Conservation (phyloP, 2,888 invertebrate species). For the Cosmia pyralina region DNA sequence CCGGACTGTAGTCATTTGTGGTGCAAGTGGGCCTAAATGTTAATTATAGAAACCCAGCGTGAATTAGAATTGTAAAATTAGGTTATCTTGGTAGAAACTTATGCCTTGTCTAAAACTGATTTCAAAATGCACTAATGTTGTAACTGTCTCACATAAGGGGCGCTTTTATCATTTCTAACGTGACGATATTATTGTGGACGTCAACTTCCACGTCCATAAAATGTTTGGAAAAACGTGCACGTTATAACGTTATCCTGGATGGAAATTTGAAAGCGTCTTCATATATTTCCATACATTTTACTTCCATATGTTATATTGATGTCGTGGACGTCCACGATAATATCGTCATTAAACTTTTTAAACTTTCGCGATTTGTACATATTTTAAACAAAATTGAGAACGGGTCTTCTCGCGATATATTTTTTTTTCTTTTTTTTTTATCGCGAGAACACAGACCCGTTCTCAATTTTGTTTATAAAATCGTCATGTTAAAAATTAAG, state of each 20-base stretch:
- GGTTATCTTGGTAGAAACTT: not conserved
- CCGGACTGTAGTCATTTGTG: not conserved
- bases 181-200: not conserved
- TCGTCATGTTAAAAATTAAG: not conserved
- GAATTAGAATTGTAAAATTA: not conserved
- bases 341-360: too few species aligned
- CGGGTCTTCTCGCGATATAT: too few species aligned
- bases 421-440: too few species aligned
- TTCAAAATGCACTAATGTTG: not conserved
- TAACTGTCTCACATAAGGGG: not conserved
- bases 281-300: too few species aligned
- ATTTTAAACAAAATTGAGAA: too few species aligned
- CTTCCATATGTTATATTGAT: too few species aligned
- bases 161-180: not conserved
- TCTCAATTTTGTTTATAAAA: too few species aligned
- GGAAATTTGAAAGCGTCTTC: too few species aligned
- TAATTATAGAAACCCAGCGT: not conserved
- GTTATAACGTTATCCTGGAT: not conserved
- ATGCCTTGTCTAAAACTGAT: not conserved
- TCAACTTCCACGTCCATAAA: not conserved
- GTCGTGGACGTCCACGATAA: too few species aligned
- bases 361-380: too few species aligned
- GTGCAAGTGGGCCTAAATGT: not conserved
- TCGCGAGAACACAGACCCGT: too few species aligned
- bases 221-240: not conserved